Percentiles rank a stretch among this genome's conserved stretches.
These are phyloP conservation scores for Chelidonichthys spinosus DNA, from an alignment of 2,797 vertebrate species.

Conservation along the genomic window DNA sequence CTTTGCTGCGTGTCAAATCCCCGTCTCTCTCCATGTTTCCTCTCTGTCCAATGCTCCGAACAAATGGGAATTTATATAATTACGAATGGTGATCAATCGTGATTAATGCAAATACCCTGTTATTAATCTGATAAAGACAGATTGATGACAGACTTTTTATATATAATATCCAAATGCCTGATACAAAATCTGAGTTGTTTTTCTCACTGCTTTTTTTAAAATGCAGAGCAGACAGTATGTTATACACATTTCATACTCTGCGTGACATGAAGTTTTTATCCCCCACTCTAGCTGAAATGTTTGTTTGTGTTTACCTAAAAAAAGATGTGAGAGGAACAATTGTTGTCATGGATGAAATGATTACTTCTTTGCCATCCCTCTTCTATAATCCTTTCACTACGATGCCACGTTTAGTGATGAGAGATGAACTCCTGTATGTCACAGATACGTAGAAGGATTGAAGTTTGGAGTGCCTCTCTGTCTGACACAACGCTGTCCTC, in stretches of 20 bases:
- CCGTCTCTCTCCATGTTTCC: no score
- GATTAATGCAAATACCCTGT: no score
- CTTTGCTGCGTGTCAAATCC: no score
- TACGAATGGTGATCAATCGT: no score
- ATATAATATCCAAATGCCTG: neutral
- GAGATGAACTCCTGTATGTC: constrained; percentile 37
- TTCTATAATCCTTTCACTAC: constrained; percentile 5
- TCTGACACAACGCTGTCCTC: constrained; percentile 57
- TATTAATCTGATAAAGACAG: no score
- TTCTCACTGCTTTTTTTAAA: neutral
- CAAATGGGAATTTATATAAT: no score
- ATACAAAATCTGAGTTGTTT: neutral
- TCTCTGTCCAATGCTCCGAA: no score
- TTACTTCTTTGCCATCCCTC: constrained; percentile 12
- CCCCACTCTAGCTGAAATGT: constrained; percentile 12
- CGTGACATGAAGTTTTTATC: constrained; percentile 32
- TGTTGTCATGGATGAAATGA: constrained; percentile 12
- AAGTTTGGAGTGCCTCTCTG: constrained; percentile 35
- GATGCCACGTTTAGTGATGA: neutral
- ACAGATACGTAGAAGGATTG: constrained; percentile 32
- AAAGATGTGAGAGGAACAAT: constrained; percentile 19
- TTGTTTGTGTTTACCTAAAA: constrained; percentile 23
- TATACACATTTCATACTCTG: constrained; percentile 31
- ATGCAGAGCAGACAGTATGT: neutral
- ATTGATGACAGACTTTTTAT: neutral